phyloP scores from a whole-genome alignment of 2,888 invertebrate species.

The Hypomecis punctinalis region DNA sequence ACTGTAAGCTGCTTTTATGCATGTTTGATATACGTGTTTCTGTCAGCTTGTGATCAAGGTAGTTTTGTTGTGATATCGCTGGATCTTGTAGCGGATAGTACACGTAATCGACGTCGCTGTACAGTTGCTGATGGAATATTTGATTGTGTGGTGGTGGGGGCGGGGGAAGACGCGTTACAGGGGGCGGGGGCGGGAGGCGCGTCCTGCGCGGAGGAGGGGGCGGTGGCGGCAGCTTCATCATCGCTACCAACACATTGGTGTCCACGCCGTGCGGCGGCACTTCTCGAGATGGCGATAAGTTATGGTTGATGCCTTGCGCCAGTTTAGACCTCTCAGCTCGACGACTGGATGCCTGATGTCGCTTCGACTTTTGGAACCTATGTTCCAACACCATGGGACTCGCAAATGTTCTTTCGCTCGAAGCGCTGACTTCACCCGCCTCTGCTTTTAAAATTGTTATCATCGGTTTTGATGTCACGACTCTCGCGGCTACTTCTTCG shows the following conservation, averaged over 20 bases:
- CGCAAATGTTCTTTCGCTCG: slow-evolving; percentile 84
- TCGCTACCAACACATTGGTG: slow-evolving; percentile 84
- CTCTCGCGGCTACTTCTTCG: slow-evolving; percentile 90
- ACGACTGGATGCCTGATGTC: slow-evolving; percentile 83
- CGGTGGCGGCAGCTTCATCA: slow-evolving; percentile 86
- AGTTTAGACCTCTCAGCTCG: slow-evolving; percentile 87
- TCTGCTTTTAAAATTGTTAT: slow-evolving; percentile 91
- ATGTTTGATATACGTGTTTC: slow-evolving; percentile 87
- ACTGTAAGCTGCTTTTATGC: slow-evolving; percentile 90
- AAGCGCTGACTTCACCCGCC: slow-evolving; percentile 87
- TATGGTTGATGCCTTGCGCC: slow-evolving; percentile 76
- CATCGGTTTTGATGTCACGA: slow-evolving; percentile 91
- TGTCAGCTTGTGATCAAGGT: slow-evolving; percentile 94
- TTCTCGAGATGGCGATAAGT: slow-evolving; percentile 79
- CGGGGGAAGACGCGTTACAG: slow-evolving; percentile 87
- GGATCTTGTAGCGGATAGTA: slow-evolving; percentile 96
- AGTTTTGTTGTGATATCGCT: slow-evolving; percentile 95
- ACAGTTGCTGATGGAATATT: slow-evolving; percentile 94
- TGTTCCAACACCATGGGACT: slow-evolving; percentile 81
- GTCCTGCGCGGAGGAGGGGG: slow-evolving; percentile 83
- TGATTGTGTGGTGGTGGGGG: slow-evolving; percentile 92
- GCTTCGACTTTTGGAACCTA: slow-evolving; percentile 79
- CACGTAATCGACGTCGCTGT: slow-evolving; percentile 96
- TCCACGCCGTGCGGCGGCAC: slow-evolving; percentile 68
- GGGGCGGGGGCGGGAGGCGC: slow-evolving; percentile 89